A percentile compares a stretch with the other conserved stretches of the same genome.
Conservation (phyloP, 2,113 vertebrate species). For the Podarcis raffonei region DNA sequence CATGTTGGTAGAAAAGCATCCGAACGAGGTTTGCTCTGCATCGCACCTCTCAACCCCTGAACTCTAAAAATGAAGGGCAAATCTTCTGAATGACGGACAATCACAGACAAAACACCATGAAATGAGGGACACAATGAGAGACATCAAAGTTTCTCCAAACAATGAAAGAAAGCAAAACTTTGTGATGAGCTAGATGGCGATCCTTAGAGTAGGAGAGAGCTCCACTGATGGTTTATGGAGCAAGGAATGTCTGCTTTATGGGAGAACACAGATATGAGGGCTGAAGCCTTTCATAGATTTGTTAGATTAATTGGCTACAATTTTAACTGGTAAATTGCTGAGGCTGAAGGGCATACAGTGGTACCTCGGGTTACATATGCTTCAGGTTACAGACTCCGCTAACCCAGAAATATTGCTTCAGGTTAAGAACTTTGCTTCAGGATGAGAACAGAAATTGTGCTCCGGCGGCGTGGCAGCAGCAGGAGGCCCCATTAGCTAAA, state of each 20-base stretch:
- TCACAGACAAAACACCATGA: conserved; percentile 23
- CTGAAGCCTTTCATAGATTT: neutral
- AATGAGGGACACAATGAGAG: conserved; percentile 15
- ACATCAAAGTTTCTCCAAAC: conserved; percentile 10
- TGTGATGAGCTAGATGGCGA: neutral
- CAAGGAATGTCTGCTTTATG: neutral
- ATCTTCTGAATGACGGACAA: conserved; percentile 14
- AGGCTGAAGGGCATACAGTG: neutral
- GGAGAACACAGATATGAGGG: neutral
- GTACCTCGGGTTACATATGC: no score
- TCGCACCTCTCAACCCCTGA: conserved; percentile 1
- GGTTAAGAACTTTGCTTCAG: no score
- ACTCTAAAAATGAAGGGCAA: conserved; percentile 19
- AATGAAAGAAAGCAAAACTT: conserved; percentile 1
- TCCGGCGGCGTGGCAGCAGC: no score
- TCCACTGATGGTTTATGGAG: neutral
- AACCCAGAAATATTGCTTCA: no score
- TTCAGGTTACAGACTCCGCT: no score
- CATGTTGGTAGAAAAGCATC: neutral
- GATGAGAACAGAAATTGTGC: no score
- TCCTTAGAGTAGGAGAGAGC: neutral
- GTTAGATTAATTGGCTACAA: neutral
- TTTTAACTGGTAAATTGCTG: neutral
- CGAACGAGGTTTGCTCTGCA: neutral
- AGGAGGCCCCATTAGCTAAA: no score